phyloP scores from a whole-genome alignment of 2,888 invertebrate genomes.

The Phaonia tiefii region DNA sequence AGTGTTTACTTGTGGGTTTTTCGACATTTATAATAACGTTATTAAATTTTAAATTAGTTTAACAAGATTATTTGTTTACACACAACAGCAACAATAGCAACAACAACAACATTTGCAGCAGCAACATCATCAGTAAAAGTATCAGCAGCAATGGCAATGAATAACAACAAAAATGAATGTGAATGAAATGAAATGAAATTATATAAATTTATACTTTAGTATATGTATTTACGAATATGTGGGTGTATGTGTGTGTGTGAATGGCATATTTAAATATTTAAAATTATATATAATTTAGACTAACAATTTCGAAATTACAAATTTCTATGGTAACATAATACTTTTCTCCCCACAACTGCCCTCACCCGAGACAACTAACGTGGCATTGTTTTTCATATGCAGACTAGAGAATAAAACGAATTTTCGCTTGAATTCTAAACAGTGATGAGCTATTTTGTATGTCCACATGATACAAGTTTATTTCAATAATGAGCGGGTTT shows the following conservation, averaged over 20 bases:
- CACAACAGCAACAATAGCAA: not conserved
- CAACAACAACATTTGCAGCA: not conserved
- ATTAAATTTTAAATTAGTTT: slow-evolving; percentile 42
- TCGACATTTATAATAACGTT: slow-evolving; percentile 41
- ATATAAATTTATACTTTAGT: slow-evolving; percentile 28
- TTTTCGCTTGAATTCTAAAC: too few species aligned
- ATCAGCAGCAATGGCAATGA: not conserved
- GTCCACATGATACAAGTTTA: too few species aligned
- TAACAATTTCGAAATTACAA: slow-evolving; percentile 18
- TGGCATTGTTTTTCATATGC: too few species aligned
- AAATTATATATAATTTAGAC: not conserved
- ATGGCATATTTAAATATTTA: not conserved
- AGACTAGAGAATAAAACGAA: too few species aligned
- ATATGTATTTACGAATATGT: not conserved
- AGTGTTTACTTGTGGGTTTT: not conserved
- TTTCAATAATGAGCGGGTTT: too few species aligned
- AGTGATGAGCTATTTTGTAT: too few species aligned
- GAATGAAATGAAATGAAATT: slow-evolving; percentile 11
- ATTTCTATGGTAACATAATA: slow-evolving; percentile 9
- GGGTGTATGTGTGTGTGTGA: not conserved
- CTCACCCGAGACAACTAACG: too few species aligned
- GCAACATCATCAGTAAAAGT: not conserved
- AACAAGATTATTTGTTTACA: slow-evolving; percentile 40
- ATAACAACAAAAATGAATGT: slow-evolving; percentile 3
- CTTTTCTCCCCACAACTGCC: not conserved